Base-by-base conservation (phyloP, 2,888 invertebrate genomes). In the Caenorhabditis imperialis region DNA sequence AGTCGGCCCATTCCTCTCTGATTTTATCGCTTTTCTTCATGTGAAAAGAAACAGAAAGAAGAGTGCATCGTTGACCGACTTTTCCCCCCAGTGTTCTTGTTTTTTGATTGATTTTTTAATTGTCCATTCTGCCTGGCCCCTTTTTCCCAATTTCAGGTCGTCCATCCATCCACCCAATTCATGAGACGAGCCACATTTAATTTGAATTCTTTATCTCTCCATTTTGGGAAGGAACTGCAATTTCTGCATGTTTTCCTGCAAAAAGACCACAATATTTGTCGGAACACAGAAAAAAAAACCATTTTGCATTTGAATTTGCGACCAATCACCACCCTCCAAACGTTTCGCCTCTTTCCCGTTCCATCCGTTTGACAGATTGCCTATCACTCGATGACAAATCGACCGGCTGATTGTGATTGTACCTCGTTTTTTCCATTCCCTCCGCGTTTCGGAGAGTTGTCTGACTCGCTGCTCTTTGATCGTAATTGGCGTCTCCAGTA, bases 51-150 rank as follows among this genome's bases (percentile, higher is more conserved):
- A 22, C 33, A 45, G 20, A 12, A 35, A 20, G 23, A 47, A 37
- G 37, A 57, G 57, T 57, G 50, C 48, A 60, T 40, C 47, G 18
- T 38, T 58, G 57, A 48, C 47, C 60, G 60, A 60, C 37, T n/a
- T 30, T 60, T 38, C 14, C 14, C 3, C 7, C n/a, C 22, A 44
- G 3, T 44, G 6, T 44, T 44, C 44, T 22, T 12, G 22, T 5
- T 3, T 7, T 40, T 16, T n/a, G n/a, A n/a, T n/a, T n/a, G n/a
- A n/a, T n/a, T n/a, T n/a, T n/a, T n/a, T n/a, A n/a, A n/a, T n/a
- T n/a, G n/a, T n/a, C n/a, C n/a, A n/a, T n/a, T n/a, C n/a, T n/a
- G n/a, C n/a, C n/a, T n/a, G n/a, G n/a, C n/a, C n/a, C n/a, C n/a
- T n/a, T n/a, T n/a, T n/a, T n/a, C n/a, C n/a, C n/a, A n/a, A n/a